phyloP scores from a whole-genome alignment of 2,113 vertebrate genomes.

The Nerophis lumbriciformis region DNA sequence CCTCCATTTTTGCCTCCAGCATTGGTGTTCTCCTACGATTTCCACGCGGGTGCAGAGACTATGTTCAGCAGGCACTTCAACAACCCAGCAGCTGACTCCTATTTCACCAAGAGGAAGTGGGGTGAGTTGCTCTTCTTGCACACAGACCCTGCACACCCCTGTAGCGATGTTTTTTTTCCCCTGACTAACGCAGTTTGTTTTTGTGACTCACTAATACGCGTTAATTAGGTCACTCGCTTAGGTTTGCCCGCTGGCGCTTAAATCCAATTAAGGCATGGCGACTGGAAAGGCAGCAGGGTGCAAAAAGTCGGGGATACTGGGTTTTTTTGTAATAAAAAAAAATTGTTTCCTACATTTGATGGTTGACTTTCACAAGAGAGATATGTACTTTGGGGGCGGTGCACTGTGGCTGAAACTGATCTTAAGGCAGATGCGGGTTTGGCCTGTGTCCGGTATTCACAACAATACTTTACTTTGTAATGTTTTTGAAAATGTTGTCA shows the following conservation, averaged over 20 bases:
- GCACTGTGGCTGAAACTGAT: constrained; percentile 73
- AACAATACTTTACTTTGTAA: constrained; percentile 6
- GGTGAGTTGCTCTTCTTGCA: constrained; percentile 75
- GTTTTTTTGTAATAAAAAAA: no score
- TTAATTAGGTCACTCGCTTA: constrained; percentile 9
- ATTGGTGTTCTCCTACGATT: constrained; percentile 97
- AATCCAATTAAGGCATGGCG: not conserved
- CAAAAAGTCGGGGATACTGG: not conserved
- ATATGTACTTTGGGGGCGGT: constrained; percentile 42
- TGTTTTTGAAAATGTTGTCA: no score
- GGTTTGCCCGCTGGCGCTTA: not conserved
- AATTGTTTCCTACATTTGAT: constrained; percentile 13
- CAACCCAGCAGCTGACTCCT: constrained; percentile 91
- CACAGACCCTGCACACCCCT: not conserved
- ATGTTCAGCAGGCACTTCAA: constrained; percentile 99
- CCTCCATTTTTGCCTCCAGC: constrained; percentile 64
- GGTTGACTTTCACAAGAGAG: constrained; percentile 31
- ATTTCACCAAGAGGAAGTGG: constrained; percentile 98
- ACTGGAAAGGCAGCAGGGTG: not conserved
- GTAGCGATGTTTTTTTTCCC: not conserved
- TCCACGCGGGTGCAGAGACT: constrained; percentile 96
- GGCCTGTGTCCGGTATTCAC: constrained; percentile 30
- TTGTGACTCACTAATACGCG: not conserved
- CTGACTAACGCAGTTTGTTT: constrained; percentile 12
- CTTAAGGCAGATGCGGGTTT: constrained; percentile 48